Conservation (phyloP, 1,140 invertebrate species). For the Drosophila orena region DNA sequence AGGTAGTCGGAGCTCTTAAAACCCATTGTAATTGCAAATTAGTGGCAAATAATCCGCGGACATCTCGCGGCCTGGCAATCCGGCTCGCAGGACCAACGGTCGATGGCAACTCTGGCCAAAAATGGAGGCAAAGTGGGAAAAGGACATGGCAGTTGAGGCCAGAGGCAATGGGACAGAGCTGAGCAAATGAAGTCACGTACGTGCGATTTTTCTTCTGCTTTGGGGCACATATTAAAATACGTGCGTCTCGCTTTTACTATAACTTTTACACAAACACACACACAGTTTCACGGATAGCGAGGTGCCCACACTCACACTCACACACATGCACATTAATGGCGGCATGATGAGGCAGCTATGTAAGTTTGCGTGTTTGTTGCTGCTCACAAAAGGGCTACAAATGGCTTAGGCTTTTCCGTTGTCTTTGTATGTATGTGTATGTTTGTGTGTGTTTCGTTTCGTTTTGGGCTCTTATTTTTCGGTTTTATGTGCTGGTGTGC, state of each 20-base stretch:
- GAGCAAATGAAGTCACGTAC: constrained; percentile 84
- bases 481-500: constrained; percentile 40
- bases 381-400: constrained; percentile 76
- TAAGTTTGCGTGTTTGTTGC: constrained; percentile 67
- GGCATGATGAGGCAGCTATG: constrained; percentile 78
- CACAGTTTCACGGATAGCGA: neutral
- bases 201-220: constrained; percentile 84
- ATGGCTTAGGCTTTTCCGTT: constrained; percentile 68
- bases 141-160: constrained; percentile 30
- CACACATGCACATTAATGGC: constrained; percentile 69
- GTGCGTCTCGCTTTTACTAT: constrained; percentile 80
- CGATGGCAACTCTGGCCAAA: constrained; percentile 26
- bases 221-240: constrained; percentile 84
- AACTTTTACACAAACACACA: constrained; percentile 64
- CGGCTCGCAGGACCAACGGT: neutral
- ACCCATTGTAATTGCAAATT: constrained; percentile 20
- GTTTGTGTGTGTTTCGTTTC: constrained; percentile 31
- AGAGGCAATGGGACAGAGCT: constrained; percentile 73
- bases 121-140: neutral
- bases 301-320: constrained; percentile 10
- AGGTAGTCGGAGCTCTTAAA: constrained; percentile 1
- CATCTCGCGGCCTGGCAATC: constrained; percentile 9
- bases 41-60: constrained; percentile 10
- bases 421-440: neutral
- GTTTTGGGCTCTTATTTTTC: constrained; percentile 41